Evolutionary conservation across 2,888 invertebrate genomes (phyloP).

Genomic region (Pollenia griseotomentosa): DNA sequence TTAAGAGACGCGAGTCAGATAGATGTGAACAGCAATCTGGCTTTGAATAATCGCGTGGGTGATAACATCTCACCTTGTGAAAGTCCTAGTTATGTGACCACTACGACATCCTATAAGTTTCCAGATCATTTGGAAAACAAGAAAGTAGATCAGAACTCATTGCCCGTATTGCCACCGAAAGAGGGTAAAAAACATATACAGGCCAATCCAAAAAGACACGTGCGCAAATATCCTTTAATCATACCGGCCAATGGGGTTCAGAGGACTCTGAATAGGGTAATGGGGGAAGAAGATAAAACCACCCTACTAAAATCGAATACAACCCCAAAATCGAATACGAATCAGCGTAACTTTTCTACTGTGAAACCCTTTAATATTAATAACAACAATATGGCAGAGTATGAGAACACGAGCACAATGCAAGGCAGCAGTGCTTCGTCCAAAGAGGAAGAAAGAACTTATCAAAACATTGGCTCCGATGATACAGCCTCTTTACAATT

Average conservation of each 20-base stretch:
- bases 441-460: slow-evolving; percentile 75
- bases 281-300: slow-evolving; percentile 77
- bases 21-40: slow-evolving; percentile 56
- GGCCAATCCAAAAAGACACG: slow-evolving; percentile 88
- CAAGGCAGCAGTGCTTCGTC: slow-evolving; percentile 56
- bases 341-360: slow-evolving; percentile 46
- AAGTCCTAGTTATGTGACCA: slow-evolving; percentile 83
- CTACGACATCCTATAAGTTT: slow-evolving; percentile 81
- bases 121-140: slow-evolving; percentile 75
- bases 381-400: slow-evolving; percentile 65
- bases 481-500: slow-evolving; percentile 84
- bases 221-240: slow-evolving; percentile 92
- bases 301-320: slow-evolving; percentile 28
- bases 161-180: slow-evolving; percentile 90
- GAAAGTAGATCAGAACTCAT: slow-evolving; percentile 85
- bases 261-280: slow-evolving; percentile 87
- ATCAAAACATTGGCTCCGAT: slow-evolving; percentile 80
- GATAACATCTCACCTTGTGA: slow-evolving; percentile 80
- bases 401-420: slow-evolving; percentile 77
- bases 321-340: neutral
- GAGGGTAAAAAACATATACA: slow-evolving; percentile 86
- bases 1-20: slow-evolving; percentile 22
- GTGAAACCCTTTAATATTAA: slow-evolving; percentile 60
- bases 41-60: slow-evolving; percentile 64
- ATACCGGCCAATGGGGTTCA: slow-evolving; percentile 88